Evolutionary conservation across 2,113 vertebrate species (phyloP).

Genomic region (Phalacrocorax pelagicus): DNA sequence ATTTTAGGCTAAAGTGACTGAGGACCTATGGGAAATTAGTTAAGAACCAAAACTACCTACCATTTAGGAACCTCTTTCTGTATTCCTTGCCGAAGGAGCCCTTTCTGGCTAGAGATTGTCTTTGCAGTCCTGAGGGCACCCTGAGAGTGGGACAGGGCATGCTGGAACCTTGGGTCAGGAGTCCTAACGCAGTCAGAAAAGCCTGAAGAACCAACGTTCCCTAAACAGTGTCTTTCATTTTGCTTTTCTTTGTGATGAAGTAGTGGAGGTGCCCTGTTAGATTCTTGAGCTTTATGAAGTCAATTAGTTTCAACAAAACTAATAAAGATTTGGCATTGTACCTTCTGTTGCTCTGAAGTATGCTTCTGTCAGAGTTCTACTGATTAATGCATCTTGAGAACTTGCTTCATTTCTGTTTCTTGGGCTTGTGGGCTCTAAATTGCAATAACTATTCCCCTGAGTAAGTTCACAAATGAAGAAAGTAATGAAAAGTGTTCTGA

Average conservation of each 20-base stretch:
- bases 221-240: background rate
- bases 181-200: background rate
- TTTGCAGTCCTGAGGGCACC: background rate
- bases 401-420: slow-evolving; percentile 36
- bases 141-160: background rate
- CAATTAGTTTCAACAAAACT: background rate
- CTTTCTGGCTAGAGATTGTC: background rate
- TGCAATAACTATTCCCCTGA: background rate
- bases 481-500: slow-evolving; percentile 42
- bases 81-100: background rate
- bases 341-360: background rate
- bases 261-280: background rate
- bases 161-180: background rate
- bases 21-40: background rate
- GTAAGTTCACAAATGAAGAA: slow-evolving; percentile 21
- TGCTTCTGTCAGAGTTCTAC: background rate
- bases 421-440: background rate
- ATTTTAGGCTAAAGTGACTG: background rate
- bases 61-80: background rate
- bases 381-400: slow-evolving; percentile 37
- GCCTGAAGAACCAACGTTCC: background rate
- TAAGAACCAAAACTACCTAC: background rate
- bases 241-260: background rate
- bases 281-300: background rate
- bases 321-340: background rate